Base-by-base conservation (phyloP, 2,888 invertebrate species). In the Platycnemis pennipes region DNA sequence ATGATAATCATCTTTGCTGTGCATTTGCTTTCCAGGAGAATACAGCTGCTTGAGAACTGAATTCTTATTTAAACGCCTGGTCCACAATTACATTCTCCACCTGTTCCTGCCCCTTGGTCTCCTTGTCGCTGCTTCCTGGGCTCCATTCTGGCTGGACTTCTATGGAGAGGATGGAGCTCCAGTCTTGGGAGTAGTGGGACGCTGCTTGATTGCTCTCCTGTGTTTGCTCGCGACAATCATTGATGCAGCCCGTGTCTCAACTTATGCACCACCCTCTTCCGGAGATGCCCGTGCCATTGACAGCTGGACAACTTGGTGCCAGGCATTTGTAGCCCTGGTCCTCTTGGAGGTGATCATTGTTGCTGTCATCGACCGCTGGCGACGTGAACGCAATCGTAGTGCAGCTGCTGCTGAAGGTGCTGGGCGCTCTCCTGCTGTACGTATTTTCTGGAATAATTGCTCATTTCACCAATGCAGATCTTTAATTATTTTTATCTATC, bases 11-110 rank as follows among this genome's bases (percentile, higher is more conserved):
- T 19, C 11, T 53, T 53, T 13, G 11, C 13, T 53, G 16, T 53
- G 53, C 53, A 53, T 49, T 88, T 37, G 53, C 63, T 88, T 86
- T 94, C 0, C 94, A 95, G 96, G 95, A 44, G 94, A 89, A 19
- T 95, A 95, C 95, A 96, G 95, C 88, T 95, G 95, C 94, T 89
- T 95, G n/a, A 88, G 94, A 44, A 96, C 96, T 94, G 96, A 96
- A 86, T 96, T 97, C 94, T 95, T 96, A 88, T 95, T 97, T 91
- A 95, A 96, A 63, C 96, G 97, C 22, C 96, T 96, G 95, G 96
- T 96, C 95, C 96, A 96, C 94, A 96, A 96, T 95, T 97, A 97
- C 95, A 96, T 97, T 86, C 96, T 97, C 11, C 96, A 97, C 95
- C 96, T 97, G 95, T 97, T 96, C 95, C 96, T 97, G 94, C 97